Evolutionary conservation across 2,888 invertebrate species (phyloP).

Genomic region (Acanthosepion lycidas): DNA sequence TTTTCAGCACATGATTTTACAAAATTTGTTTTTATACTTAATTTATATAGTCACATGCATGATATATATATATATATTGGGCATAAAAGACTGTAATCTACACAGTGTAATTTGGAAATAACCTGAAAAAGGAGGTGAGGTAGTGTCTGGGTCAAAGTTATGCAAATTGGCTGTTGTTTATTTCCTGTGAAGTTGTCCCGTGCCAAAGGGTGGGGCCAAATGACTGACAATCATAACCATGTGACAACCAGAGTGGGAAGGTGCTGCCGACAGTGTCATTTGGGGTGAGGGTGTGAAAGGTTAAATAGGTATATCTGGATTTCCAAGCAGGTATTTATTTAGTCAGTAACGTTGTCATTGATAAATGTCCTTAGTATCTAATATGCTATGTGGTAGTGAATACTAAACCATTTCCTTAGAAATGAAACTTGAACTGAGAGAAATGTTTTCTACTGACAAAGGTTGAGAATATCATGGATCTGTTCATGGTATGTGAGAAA

Average conservation of each 20-base stretch:
- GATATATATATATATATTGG: neutral
- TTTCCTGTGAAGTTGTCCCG: neutral
- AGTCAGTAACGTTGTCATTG: neutral
- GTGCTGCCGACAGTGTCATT: neutral
- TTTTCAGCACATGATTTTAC: too few relatives aligned
- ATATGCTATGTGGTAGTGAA: too few relatives aligned
- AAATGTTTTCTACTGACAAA: too few relatives aligned
- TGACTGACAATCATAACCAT: neutral
- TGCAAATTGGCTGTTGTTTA: neutral
- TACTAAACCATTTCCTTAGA: too few relatives aligned
- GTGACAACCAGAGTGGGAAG: neutral
- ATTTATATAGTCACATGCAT: neutral
- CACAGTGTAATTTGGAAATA: neutral
- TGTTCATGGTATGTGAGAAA: too few relatives aligned
- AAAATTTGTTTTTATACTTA: too few relatives aligned
- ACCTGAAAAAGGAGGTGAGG: neutral
- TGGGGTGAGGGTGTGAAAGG: neutral
- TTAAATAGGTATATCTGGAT: neutral
- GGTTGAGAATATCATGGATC: too few relatives aligned
- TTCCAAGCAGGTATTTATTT: neutral
- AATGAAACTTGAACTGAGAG: too few relatives aligned
- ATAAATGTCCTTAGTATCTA: too few relatives aligned
- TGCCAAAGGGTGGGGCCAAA: neutral
- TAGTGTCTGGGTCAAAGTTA: neutral
- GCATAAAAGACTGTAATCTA: neutral